Conservation (phyloP, 2,888 invertebrate species). For the Leucoma salicis region DNA sequence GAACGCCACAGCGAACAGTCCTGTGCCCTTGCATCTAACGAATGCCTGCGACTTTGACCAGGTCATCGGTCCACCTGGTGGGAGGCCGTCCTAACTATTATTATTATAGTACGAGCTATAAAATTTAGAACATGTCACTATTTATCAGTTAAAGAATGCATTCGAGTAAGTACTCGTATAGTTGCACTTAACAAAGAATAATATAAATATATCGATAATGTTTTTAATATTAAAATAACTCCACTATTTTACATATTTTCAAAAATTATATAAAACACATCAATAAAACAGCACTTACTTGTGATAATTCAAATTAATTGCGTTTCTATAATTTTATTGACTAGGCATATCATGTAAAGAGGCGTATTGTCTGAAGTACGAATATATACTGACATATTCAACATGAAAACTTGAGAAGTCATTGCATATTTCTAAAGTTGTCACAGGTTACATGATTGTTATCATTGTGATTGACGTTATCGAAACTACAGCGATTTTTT, state of each 20-base stretch:
- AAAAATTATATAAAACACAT: not conserved
- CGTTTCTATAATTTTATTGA: not conserved
- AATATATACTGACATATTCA: conserved; percentile 5
- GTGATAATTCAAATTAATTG: not conserved
- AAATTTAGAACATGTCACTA: no score
- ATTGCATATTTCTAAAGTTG: conserved; percentile 5
- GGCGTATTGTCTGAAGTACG: conserved; percentile 1
- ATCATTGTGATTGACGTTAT: conserved; percentile 34
- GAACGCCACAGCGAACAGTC: no score
- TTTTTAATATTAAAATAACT: no score
- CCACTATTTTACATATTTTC: not conserved
- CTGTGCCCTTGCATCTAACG: no score
- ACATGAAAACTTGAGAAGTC: not conserved
- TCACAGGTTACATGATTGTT: conserved; percentile 6
- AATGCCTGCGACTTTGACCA: no score
- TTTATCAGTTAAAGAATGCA: no score
- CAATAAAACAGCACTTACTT: conserved; percentile 1
- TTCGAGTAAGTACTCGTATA: no score
- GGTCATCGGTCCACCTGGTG: no score
- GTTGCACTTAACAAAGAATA: no score
- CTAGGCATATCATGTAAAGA: not conserved
- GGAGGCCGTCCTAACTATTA: no score
- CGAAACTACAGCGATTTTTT: conserved; percentile 3
- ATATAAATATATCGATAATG: no score
- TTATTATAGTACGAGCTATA: no score